Base-by-base conservation (phyloP, 2,113 vertebrate species). In the Guaruba guarouba region DNA sequence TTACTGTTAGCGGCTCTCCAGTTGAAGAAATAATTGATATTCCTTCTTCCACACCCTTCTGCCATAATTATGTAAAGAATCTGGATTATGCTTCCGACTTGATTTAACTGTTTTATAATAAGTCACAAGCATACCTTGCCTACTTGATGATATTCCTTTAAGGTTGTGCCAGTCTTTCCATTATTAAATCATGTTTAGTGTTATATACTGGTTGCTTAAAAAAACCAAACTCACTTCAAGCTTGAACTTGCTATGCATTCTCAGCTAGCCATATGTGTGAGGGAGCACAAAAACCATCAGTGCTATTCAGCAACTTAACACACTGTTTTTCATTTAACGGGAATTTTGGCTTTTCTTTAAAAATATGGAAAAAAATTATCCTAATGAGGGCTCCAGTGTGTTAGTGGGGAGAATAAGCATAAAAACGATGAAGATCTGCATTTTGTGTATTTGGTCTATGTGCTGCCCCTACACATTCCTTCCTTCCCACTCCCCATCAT, bases 31-130 rank as follows among this genome's bases (percentile, higher is more conserved):
- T 1, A 92, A 86, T 88, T 95, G 59, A 90, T 97, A 90, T 73
- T 92, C 49, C 51, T 83, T 75, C 62, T 70, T 76, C 92, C 91
- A 88, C 94, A 83, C 94, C 92, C 95, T 92, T 23, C 89, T 93
- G 91, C 94, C 86, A 54, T 96, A 96, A 96, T 96, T 95, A 95
- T 96, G 95, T 89, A 79, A 96, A 97, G 95, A 96, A 96, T 95
- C 96, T 95, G 90, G 92, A 97, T 96, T 92, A 94, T 82, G 95
- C 77, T 97, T 96, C 90, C 77, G 84, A 92, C 86, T 86, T 35
- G 31, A 92, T 93, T 94, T 96, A 79, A 49, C 86, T 93, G 69
- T 95, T 97, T 96, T 91, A 91, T 94, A 92, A 95, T 48, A 96
- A 96, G 93, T 95, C 90, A 82, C 93, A 90, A 19, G 83, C 92